A percentile compares a stretch with the other conserved stretches of the same genome.
phyloP scores from a whole-genome alignment of 2,888 invertebrate species.

The Pegoplata infirma region DNA sequence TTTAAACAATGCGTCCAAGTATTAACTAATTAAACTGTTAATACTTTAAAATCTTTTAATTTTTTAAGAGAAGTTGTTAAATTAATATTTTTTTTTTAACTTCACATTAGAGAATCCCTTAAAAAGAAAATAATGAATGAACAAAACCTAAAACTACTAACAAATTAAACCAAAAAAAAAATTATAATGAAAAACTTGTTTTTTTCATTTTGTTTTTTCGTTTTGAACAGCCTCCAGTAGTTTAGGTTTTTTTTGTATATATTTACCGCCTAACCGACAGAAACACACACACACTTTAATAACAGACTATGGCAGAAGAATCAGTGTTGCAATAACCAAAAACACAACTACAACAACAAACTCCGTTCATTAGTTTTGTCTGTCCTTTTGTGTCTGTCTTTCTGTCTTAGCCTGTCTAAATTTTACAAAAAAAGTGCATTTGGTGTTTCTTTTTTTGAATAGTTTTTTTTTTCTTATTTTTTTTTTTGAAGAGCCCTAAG shows the following conservation, averaged over 20 bases:
- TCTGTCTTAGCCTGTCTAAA: constrained; percentile 13
- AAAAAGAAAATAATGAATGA: background rate
- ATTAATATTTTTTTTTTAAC: too few relatives aligned
- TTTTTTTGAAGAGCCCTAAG: constrained; percentile 31
- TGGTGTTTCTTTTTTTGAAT: constrained; percentile 7
- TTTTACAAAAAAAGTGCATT: constrained; percentile 26
- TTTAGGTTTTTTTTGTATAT: constrained; percentile 1
- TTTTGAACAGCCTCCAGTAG: constrained; percentile 9
- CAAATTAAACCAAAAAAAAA: background rate
- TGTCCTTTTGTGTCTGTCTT: background rate
- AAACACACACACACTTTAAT: background rate
- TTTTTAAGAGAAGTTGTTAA: background rate
- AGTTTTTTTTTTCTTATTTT: too few relatives aligned
- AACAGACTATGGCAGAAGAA: constrained; percentile 1
- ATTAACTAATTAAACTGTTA: too few relatives aligned
- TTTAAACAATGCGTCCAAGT: too few relatives aligned
- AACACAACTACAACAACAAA: constrained; percentile 21
- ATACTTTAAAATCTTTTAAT: background rate
- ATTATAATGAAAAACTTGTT: constrained; percentile 22
- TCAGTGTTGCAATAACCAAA: background rate
- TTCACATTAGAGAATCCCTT: background rate
- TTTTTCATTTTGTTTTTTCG: too few relatives aligned
- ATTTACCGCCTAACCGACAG: background rate
- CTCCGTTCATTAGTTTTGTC: constrained; percentile 26
- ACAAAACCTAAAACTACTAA: constrained; percentile 30